phyloP scores from a whole-genome alignment of 1,140 invertebrate genomes.

The Sipha flava region DNA sequence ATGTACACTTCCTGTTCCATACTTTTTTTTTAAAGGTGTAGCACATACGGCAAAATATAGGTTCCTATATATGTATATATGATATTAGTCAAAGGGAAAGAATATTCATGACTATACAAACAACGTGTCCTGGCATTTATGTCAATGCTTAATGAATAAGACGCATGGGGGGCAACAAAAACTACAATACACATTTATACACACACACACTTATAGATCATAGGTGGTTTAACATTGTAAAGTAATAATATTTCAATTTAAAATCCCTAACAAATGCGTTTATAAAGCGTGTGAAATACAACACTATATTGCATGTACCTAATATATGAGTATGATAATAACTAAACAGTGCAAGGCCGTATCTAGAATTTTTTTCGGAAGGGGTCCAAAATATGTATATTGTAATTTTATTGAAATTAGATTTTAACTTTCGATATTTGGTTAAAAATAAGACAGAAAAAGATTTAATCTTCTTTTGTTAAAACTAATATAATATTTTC shows the following conservation, averaged over 20 bases:
- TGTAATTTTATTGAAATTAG: too few relatives aligned
- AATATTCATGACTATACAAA: constrained; percentile 14
- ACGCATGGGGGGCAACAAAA: background rate
- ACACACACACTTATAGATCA: background rate
- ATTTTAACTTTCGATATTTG: too few relatives aligned
- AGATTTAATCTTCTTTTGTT: too few relatives aligned
- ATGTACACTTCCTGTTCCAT: background rate
- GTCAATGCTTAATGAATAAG: background rate
- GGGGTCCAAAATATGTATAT: too few relatives aligned
- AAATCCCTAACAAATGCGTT: background rate
- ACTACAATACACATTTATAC: background rate
- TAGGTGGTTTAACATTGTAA: background rate
- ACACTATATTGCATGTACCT: too few relatives aligned
- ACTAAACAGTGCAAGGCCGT: too few relatives aligned
- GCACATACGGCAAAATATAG: background rate
- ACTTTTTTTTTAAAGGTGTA: background rate
- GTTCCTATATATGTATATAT: background rate
- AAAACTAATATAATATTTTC: too few relatives aligned
- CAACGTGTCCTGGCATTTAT: constrained; percentile 22
- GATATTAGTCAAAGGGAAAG: constrained; percentile 10
- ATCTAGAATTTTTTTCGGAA: too few relatives aligned
- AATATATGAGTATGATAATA: too few relatives aligned
- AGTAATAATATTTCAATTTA: background rate
- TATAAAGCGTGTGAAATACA: too few relatives aligned
- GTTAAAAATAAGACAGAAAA: too few relatives aligned